Conservation (phyloP, 2,888 invertebrate genomes). For the Pecten maximus region DNA sequence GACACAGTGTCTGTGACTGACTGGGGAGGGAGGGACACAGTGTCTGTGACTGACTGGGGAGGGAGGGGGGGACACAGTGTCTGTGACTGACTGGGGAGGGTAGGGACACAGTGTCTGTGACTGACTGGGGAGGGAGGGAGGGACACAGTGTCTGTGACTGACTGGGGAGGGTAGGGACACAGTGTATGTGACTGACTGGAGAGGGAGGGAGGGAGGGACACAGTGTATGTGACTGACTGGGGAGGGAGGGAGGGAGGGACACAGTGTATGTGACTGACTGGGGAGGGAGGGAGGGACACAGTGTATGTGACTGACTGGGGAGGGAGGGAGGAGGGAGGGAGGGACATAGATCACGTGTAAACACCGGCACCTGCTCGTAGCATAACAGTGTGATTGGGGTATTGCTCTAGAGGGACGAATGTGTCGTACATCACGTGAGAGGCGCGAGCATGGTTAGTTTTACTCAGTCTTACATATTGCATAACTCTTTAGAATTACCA, state of each 20-base stretch:
- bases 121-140: too few relatives aligned
- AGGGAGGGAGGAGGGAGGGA: background rate
- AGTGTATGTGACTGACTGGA: background rate
- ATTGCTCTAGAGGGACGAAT: background rate
- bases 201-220: too few relatives aligned
- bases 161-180: background rate
- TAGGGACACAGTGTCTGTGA: background rate
- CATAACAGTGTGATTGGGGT: background rate
- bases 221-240: background rate
- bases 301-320: background rate
- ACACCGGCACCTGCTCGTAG: background rate
- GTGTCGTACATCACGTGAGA: background rate
- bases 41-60: background rate
- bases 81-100: background rate
- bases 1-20: background rate
- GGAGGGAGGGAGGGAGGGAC: too few relatives aligned
- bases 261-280: background rate
- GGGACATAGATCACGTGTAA: background rate
- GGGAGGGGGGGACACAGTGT: background rate
- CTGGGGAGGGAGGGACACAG: background rate
- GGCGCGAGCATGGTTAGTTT: background rate
- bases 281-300: too few relatives aligned
- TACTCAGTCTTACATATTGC: too few relatives aligned
- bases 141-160: background rate
- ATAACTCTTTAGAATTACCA: too few relatives aligned